Percentiles rank a stretch among this genome's conserved stretches.
Conservation (phyloP, 2,888 invertebrate species). For the Choreutis nemorana region DNA sequence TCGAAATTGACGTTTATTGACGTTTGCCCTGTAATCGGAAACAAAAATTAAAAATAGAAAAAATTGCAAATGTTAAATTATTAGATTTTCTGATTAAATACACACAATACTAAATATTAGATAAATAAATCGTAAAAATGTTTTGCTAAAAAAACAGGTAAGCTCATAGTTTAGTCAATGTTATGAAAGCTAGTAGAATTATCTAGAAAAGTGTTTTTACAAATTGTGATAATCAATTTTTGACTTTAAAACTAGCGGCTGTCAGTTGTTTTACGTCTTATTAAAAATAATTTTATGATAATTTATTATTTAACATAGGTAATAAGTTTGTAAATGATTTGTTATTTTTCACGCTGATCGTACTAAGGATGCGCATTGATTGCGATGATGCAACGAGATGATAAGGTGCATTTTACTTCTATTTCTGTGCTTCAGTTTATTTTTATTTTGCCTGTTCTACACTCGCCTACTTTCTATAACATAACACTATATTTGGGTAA, state of each 20-base stretch:
- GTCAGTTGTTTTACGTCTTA: constrained; percentile 63
- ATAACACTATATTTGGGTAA: no score
- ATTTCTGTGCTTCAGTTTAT: constrained; percentile 12
- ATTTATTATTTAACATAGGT: constrained; percentile 21
- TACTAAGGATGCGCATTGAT: constrained; percentile 42
- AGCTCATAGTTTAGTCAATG: no score
- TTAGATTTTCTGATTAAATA: constrained; percentile 33
- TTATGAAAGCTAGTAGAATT: no score
- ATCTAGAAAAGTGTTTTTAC: no score
- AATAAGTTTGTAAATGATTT: constrained; percentile 18
- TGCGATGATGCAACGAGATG: constrained; percentile 62
- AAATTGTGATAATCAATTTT: constrained; percentile 13
- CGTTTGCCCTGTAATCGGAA: no score
- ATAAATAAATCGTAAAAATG: constrained; percentile 28
- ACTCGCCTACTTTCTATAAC: no score
- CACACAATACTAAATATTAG: constrained; percentile 20
- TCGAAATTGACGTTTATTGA: no score
- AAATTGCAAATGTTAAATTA: constrained; percentile 31
- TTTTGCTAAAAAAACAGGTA: constrained; percentile 40
- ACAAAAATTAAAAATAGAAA: constrained; percentile 37
- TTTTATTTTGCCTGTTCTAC: constrained; percentile 23
- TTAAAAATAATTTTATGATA: constrained; percentile 21
- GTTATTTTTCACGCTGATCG: constrained; percentile 41
- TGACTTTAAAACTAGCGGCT: constrained; percentile 53
- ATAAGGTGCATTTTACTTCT: constrained; percentile 45